Evolutionary conservation across 2,113 vertebrate genomes (phyloP).

Genomic region (Chaenogobius annularis): DNA sequence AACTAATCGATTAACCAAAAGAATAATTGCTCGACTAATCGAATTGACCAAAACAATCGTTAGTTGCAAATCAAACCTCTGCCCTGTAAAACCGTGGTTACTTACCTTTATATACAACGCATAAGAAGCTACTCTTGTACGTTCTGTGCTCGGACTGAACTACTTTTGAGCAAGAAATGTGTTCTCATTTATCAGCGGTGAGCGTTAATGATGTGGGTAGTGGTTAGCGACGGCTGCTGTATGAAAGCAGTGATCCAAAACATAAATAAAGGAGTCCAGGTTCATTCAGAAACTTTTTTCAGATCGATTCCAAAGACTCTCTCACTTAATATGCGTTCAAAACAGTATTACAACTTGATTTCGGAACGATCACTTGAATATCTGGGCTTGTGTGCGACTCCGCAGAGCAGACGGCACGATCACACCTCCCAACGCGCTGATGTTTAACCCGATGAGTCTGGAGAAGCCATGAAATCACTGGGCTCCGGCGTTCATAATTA

Average conservation of each 20-base stretch:
- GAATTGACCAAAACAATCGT: too few species aligned
- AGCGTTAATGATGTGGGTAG: too few species aligned
- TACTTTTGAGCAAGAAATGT: background rate
- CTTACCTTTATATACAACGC: too few species aligned
- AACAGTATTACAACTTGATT: background rate
- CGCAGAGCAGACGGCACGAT: background rate
- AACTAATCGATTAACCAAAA: too few species aligned
- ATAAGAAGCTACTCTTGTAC: background rate
- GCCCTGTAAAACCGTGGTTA: too few species aligned
- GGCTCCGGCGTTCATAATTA: constrained; percentile 39
- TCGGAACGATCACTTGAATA: background rate
- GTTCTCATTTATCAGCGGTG: background rate
- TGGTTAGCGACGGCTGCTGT: too few species aligned
- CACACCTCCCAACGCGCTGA: constrained; percentile 17
- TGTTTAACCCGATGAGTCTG: constrained; percentile 37
- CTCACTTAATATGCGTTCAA: background rate
- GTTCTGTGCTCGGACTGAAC: background rate
- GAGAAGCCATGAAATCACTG: constrained; percentile 28
- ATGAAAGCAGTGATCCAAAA: too few species aligned
- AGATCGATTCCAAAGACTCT: background rate
- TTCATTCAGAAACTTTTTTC: background rate
- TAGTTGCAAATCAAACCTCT: too few species aligned
- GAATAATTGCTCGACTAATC: too few species aligned
- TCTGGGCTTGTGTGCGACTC: background rate
- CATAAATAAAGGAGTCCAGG: too few species aligned